Percentiles rank a stretch among this genome's conserved stretches.
Conservation (phyloP, 2,797 vertebrate genomes). For the Galaxias olidus region DNA sequence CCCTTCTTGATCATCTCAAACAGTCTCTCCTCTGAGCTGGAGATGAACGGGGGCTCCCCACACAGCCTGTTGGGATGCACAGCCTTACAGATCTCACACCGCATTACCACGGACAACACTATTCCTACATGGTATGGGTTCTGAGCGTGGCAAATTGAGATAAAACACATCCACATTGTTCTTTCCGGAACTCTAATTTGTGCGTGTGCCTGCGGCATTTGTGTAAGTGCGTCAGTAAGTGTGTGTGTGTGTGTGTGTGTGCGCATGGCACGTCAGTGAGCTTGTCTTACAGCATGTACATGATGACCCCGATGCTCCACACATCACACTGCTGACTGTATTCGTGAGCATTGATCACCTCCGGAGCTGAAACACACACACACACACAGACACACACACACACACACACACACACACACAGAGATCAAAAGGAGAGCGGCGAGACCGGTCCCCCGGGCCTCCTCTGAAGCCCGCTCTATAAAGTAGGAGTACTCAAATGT, state of each 20-base stretch:
- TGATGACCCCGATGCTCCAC: slow-evolving; percentile 92
- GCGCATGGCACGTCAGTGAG: slow-evolving; percentile 23
- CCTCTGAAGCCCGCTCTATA: background rate
- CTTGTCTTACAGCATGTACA: slow-evolving; percentile 89
- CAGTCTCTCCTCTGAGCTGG: slow-evolving; percentile 76
- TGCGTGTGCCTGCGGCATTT: background rate
- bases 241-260: background rate
- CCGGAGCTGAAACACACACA: slow-evolving; percentile 78
- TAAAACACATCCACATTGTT: too few relatives aligned
- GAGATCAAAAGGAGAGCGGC: background rate
- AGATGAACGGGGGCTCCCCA: slow-evolving; percentile 80
- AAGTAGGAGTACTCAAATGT: background rate
- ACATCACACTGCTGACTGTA: slow-evolving; percentile 89
- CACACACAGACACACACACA: slow-evolving; percentile 14
- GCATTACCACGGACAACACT: too few relatives aligned
- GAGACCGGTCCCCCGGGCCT: background rate
- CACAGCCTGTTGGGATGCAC: slow-evolving; percentile 70
- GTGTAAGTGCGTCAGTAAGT: too few relatives aligned
- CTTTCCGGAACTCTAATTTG: too few relatives aligned
- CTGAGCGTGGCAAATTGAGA: too few relatives aligned
- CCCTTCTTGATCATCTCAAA: slow-evolving; percentile 79
- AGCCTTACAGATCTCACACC: background rate
- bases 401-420: slow-evolving; percentile 2
- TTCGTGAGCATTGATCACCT: slow-evolving; percentile 84
- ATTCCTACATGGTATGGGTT: too few relatives aligned